Percentiles rank a stretch among this genome's conserved stretches.
phyloP scores from a whole-genome alignment of 2,113 vertebrate species.

The Catagonus wagneri region DNA sequence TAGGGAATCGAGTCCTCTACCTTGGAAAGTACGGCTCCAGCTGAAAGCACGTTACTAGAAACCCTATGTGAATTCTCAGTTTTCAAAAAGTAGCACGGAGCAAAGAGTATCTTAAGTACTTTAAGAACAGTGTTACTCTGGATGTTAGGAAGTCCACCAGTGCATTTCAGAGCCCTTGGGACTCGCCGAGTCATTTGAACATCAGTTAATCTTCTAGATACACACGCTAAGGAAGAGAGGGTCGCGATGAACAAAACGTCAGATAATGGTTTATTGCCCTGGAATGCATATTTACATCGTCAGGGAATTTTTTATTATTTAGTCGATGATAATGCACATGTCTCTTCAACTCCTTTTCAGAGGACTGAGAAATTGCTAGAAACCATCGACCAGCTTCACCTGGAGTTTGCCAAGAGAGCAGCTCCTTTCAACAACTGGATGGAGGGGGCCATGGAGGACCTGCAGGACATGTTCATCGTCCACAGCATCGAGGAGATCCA shows the following conservation, averaged over 20 bases:
- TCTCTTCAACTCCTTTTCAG: constrained; percentile 71
- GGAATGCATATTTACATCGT: neutral
- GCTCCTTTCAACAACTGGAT: constrained; percentile 93
- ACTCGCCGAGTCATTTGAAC: neutral
- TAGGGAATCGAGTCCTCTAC: neutral
- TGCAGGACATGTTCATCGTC: constrained; percentile 96
- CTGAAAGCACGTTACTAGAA: neutral
- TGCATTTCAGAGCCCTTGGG: neutral
- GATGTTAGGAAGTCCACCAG: neutral
- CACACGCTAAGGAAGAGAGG: rapidly evolving
- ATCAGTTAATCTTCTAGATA: neutral
- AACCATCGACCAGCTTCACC: constrained; percentile 91
- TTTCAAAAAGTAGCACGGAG: neutral
- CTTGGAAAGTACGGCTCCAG: neutral
- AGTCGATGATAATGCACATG: rapidly evolving
- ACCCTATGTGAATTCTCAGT: neutral
- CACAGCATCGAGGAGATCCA: constrained; percentile 97
- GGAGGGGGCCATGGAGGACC: constrained; percentile 94
- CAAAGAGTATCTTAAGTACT: neutral
- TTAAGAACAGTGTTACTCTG: neutral
- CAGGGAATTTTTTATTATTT: neutral
- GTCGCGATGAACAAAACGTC: neutral
- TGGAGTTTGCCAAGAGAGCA: constrained; percentile 92
- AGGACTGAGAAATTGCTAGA: constrained; percentile 91
- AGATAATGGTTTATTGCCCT: neutral